Conservation (phyloP, 2,797 vertebrate species). For the Cirrhinus molitorella region DNA sequence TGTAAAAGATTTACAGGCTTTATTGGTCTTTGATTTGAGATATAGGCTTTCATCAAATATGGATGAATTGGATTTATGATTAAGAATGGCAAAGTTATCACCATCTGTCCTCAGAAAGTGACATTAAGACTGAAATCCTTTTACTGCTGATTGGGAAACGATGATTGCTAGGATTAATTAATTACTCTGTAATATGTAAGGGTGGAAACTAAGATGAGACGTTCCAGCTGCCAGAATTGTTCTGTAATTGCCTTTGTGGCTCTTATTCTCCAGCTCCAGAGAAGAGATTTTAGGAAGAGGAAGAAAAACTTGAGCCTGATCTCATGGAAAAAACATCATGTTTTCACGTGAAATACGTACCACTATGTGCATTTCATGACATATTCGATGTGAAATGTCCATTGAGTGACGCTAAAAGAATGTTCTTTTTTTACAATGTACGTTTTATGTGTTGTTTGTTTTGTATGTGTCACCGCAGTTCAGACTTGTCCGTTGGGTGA, state of each 20-base stretch:
- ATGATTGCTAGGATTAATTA: constrained; percentile 45
- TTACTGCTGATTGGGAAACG: constrained; percentile 62
- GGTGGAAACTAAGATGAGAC: constrained; percentile 49
- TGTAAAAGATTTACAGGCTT: constrained; percentile 59
- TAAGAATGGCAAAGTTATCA: constrained; percentile 68
- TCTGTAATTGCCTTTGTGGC: constrained; percentile 39
- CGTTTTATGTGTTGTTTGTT: no score
- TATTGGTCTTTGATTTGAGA: constrained; percentile 73
- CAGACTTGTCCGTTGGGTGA: no score
- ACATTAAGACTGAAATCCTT: constrained; percentile 61
- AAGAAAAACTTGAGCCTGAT: background rate
- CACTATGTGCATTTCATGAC: no score
- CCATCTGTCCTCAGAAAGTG: constrained; percentile 54
- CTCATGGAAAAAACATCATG: no score
- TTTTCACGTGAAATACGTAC: no score
- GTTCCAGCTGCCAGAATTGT: constrained; percentile 35
- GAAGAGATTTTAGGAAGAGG: background rate
- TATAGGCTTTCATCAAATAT: constrained; percentile 71
- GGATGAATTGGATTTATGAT: constrained; percentile 72
- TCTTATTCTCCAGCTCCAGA: background rate
- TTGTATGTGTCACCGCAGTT: no score
- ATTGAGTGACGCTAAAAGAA: no score
- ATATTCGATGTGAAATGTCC: no score
- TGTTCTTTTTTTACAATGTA: no score
- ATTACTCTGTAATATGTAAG: constrained; percentile 33